Evolutionary conservation across 2,888 invertebrate genomes (phyloP).

Genomic region (Andricus curvator): DNA sequence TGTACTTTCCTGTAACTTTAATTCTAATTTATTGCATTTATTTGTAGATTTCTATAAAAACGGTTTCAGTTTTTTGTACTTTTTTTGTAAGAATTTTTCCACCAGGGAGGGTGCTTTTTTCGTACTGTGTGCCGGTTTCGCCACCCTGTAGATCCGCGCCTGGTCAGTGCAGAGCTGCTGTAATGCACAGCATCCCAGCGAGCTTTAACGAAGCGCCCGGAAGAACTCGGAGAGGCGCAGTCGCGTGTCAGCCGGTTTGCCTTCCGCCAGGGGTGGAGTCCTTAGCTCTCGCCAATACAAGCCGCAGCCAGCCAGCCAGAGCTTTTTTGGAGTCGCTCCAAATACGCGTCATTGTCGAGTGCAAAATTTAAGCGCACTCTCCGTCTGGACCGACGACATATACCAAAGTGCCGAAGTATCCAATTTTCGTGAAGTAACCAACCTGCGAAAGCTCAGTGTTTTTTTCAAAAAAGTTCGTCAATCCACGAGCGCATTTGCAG

Average conservation of each 20-base stretch:
- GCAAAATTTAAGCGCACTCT: constrained; percentile 22
- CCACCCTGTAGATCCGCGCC: no score
- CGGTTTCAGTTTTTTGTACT: no score
- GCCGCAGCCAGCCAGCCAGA: neutral
- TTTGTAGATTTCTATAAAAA: no score
- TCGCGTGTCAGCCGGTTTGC: constrained; percentile 27
- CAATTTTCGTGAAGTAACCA: neutral
- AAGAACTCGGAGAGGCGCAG: constrained; percentile 21
- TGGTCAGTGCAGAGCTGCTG: no score
- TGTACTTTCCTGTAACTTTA: no score
- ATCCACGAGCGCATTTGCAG: neutral
- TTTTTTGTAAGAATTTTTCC: no score
- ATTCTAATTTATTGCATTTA: no score
- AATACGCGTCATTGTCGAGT: neutral
- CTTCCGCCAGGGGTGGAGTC: constrained; percentile 28
- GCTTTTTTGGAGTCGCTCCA: constrained; percentile 3
- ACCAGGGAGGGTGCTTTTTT: no score
- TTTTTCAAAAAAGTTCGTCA: neutral
- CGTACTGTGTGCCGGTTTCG: no score
- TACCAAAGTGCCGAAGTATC: constrained; percentile 4
- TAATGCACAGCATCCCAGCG: constrained; percentile 13
- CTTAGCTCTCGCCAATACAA: constrained; percentile 16
- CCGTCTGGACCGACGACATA: neutral
- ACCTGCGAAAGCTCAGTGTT: neutral
- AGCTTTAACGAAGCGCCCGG: constrained; percentile 6